Base-by-base conservation (phyloP, 2,888 invertebrate genomes). In the Gerris lacustris region DNA sequence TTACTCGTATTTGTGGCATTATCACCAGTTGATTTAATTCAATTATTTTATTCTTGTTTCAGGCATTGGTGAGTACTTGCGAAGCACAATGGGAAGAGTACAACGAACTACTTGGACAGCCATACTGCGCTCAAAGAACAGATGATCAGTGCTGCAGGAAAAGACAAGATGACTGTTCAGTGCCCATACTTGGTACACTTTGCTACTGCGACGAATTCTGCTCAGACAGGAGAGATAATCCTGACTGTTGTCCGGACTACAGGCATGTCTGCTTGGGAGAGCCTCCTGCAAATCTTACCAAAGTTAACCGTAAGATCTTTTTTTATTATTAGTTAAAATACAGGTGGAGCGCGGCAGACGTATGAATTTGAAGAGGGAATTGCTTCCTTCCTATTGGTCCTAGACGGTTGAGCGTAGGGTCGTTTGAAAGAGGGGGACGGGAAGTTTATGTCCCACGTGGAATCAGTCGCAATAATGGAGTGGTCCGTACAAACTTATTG, bases 201-300 rank as follows among this genome's bases (percentile, higher is more conserved):
- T 97, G 97, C 81, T 97, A 97, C 81, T 97, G 97, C 80, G 97
- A 97, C 80, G 85, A 90, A 75, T 96, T 96, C 82, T 96, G 96
- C 82, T 1, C 15, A 9, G 89, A 92, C 79, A 82, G 90, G 47
- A 85, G 85, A 0, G 80, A 82, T 9, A 84, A 85, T 62, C 67
- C 72, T 11, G 96, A 96, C 80, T 97, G 96, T 79, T 97, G 96
- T 78, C 96, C 96, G 0, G 97, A 97, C 81, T 97, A 89, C 80
- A 86, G 85, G 79, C 83, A 85, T 0, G 86, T 86, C 73, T 97
- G 96, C 78, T 82, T 82, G 75, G 86, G 87, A 7, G 69, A 72
- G 6, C 69, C 76, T 1, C 55, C 55, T 15, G 11, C 1, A 55
- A 55, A 55, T 55, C 1, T 55, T 15, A 55, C 55, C 15, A 55